These are phyloP conservation scores for Cryptophagus acutangulus DNA, from an alignment of 2,888 invertebrate species.

Conservation along the genomic window DNA sequence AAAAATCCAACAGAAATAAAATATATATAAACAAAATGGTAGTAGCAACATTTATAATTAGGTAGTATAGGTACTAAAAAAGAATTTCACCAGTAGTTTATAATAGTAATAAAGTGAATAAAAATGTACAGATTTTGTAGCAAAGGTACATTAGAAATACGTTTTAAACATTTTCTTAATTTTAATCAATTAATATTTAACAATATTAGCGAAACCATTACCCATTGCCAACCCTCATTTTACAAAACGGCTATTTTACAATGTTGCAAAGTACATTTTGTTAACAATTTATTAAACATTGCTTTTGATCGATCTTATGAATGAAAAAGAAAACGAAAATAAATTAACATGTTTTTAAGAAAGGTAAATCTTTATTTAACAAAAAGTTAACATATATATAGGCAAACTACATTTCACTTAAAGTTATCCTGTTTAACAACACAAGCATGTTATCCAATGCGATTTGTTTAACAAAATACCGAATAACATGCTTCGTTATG, in stretches of 20 bases:
- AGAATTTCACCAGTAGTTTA: slow-evolving; percentile 38
- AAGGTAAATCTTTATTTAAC: slow-evolving; percentile 33
- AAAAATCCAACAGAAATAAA: slow-evolving; percentile 37
- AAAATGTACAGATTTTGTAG: slow-evolving; percentile 38
- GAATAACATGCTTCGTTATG: slow-evolving; percentile 38
- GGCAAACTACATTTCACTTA: slow-evolving; percentile 28
- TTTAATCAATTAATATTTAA: slow-evolving; percentile 34
- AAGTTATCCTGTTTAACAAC: slow-evolving; percentile 37
- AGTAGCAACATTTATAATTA: slow-evolving; percentile 35
- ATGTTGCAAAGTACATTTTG: slow-evolving; percentile 29
- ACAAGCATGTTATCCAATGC: slow-evolving; percentile 36
- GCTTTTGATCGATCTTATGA: slow-evolving; percentile 8
- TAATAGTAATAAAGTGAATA: slow-evolving; percentile 37
- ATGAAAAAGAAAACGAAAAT: slow-evolving; percentile 10
- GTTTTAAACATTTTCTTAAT: slow-evolving; percentile 35
- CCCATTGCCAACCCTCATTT: slow-evolving; percentile 39
- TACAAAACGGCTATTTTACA: slow-evolving; percentile 35
- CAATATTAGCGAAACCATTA: slow-evolving; percentile 37
- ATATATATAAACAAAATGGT: slow-evolving; percentile 39
- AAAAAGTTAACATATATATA: slow-evolving; percentile 41
- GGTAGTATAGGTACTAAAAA: slow-evolving; percentile 7
- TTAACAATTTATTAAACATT: slow-evolving; percentile 36
- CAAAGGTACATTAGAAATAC: slow-evolving; percentile 37
- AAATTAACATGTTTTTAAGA: slow-evolving; percentile 19
- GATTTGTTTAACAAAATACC: slow-evolving; percentile 21